Base-by-base conservation (phyloP, 2,888 invertebrate species). In the Torymus aiolomorphi region DNA sequence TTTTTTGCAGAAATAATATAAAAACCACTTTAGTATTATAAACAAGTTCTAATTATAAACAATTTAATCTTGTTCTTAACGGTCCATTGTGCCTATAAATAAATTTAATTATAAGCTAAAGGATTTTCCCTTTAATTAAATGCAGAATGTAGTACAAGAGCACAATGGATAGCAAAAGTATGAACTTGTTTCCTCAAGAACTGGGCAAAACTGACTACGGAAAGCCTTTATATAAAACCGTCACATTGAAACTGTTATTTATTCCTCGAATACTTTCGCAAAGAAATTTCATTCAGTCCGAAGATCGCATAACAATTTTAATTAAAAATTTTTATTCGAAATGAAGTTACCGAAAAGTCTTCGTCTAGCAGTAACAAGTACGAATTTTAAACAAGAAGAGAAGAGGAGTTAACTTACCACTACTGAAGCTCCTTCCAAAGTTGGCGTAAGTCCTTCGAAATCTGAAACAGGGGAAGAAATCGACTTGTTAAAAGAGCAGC, bases 381-480 rank as follows among this genome's bases (percentile, higher is more conserved):
- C 63, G 70, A 77, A 76, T 76, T 80, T 78, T 56, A 78, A 78
- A 66, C 51, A 71, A 75, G 66, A 70, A 74, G 31, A 11, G 42
- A 42, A 42, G 16, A 11, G 16, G 51, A 76, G 63, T 78, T 72
- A 84, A 86, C 87, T 87, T 77, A 86, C 87, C 84, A 72, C 83
- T 78, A 77, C 65, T 63, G 72, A 83, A 81, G 66, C 78, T 66
- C 59, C 81, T 73, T 78, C 5, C 71, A 69, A 82, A 83, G 71
- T 78, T 84, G 83, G 78, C 69, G 72, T 74, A 77, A 80, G 80
- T 82, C 82, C 83, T 81, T 83, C 80, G 74, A 83, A 83, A 86
- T 87, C 88, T 87, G 86, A 86, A 88, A 88, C 84, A 86, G 83
- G 83, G 83, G 82, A 84, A 84, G 82, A 86, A 82, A 80, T 76